Evolutionary conservation across 2,113 vertebrate species (phyloP).

Genomic region (Ameiurus melas): DNA sequence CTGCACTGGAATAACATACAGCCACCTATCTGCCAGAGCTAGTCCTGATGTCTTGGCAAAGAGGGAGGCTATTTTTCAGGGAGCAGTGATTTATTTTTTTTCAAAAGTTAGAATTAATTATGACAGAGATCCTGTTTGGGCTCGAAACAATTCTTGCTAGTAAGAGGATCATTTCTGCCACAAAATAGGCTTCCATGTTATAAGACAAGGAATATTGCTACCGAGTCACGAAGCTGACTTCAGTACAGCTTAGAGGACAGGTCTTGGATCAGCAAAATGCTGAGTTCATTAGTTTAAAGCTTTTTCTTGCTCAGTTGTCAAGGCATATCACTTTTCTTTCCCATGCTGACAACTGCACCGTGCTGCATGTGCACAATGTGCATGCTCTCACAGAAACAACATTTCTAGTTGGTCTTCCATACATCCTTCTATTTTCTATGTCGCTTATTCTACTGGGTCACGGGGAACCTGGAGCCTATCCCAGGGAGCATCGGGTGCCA

Average conservation of each 20-base stretch:
- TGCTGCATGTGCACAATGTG: not conserved
- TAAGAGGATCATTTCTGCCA: conserved; percentile 6
- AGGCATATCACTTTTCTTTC: not conserved
- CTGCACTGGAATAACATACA: conserved; percentile 30
- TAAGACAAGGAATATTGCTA: not conserved
- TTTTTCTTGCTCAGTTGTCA: conserved; percentile 2
- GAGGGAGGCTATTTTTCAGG: conserved; percentile 3
- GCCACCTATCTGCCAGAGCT: conserved; percentile 5
- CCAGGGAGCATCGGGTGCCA: no score
- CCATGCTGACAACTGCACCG: not conserved
- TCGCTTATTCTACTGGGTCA: no score
- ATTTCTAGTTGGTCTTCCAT: not conserved
- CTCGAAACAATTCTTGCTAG: not conserved
- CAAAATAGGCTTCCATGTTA: not conserved
- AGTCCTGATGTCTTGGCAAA: not conserved
- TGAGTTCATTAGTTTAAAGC: conserved; percentile 43
- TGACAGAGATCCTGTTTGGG: not conserved
- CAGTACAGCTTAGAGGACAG: conserved; percentile 25
- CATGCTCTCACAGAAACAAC: not conserved
- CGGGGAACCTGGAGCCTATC: no score
- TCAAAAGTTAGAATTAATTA: conserved; percentile 21
- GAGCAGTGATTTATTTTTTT: not conserved
- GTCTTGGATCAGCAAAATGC: conserved; percentile 50
- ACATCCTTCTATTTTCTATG: no score
- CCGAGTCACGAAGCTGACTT: not conserved